Percentiles rank a stretch among this genome's conserved stretches.
Conservation (phyloP, 2,113 vertebrate species). For the Etheostoma spectabile region DNA sequence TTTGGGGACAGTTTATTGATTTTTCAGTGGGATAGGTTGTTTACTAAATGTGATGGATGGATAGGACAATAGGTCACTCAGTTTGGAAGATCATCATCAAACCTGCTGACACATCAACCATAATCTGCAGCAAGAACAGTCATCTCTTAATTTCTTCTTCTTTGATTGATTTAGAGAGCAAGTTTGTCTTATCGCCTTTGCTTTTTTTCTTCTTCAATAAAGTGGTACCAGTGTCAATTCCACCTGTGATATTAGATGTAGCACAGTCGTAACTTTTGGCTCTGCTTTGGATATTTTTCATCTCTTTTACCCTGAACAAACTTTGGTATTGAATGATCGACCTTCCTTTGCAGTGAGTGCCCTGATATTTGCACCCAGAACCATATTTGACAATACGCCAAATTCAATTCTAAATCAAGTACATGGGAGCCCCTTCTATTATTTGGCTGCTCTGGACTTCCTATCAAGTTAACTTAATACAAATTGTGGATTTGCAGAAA, state of each 20-base stretch:
- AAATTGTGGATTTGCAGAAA: background rate
- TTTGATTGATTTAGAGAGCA: background rate
- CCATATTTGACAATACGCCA: background rate
- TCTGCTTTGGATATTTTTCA: background rate
- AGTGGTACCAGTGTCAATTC: background rate
- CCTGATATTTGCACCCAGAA: background rate
- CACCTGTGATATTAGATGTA: background rate
- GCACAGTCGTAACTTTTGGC: background rate
- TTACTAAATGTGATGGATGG: constrained; percentile 12
- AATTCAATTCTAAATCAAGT: background rate
- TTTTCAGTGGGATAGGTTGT: constrained; percentile 2
- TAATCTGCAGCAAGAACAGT: background rate
- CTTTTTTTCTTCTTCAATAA: background rate
- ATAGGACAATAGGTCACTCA: background rate
- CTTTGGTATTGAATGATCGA: background rate
- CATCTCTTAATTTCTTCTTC: background rate
- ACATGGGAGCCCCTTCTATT: background rate
- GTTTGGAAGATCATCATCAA: background rate
- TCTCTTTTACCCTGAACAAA: background rate
- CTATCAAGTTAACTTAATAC: background rate
- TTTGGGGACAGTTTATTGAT: background rate
- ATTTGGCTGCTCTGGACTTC: background rate
- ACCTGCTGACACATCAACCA: background rate
- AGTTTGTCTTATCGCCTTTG: no score
- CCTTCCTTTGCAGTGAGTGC: background rate